Evolutionary conservation across 2,797 vertebrate species (phyloP).

Genomic region (Cetoscarus ocellatus): DNA sequence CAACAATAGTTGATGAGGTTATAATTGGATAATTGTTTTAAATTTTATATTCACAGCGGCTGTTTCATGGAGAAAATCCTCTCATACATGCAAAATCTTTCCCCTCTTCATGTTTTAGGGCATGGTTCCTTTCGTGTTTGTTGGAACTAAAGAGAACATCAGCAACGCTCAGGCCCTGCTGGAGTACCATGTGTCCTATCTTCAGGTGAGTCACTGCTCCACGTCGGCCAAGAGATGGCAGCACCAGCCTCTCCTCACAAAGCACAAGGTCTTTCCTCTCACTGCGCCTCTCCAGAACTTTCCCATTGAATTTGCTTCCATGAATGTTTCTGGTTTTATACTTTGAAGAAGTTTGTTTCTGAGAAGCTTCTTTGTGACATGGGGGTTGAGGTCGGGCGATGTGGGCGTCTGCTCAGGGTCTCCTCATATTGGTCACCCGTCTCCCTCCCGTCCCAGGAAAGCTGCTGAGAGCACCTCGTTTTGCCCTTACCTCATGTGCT

Average conservation of each 20-base stretch:
- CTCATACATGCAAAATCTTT: constrained; percentile 2
- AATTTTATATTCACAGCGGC: background rate
- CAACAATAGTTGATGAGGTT: background rate
- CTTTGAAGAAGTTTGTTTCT: constrained; percentile 1
- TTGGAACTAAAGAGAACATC: constrained; percentile 95
- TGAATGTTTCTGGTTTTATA: constrained; percentile 1
- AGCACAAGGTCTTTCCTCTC: constrained; percentile 15
- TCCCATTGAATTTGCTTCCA: background rate
- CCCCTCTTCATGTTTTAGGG: constrained; percentile 78
- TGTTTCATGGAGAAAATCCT: too few relatives aligned
- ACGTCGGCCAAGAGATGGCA: constrained; percentile 41
- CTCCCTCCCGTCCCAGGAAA: constrained; percentile 53
- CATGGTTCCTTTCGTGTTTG: constrained; percentile 94
- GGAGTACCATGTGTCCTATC: constrained; percentile 94
- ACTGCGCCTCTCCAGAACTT: too few relatives aligned
- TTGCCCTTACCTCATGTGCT: constrained; percentile 79
- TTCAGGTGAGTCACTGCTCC: constrained; percentile 84
- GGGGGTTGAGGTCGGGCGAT: background rate
- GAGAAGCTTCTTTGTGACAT: constrained; percentile 13
- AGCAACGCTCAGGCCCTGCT: constrained; percentile 93
- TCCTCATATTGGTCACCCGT: constrained; percentile 68
- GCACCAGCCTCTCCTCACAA: background rate
- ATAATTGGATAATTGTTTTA: too few relatives aligned
- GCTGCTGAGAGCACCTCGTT: constrained; percentile 80
- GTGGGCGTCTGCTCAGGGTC: constrained; percentile 29